These are phyloP conservation scores for Amphimallon solstitiale DNA, from an alignment of 2,888 invertebrate species.

Conservation along the genomic window DNA sequence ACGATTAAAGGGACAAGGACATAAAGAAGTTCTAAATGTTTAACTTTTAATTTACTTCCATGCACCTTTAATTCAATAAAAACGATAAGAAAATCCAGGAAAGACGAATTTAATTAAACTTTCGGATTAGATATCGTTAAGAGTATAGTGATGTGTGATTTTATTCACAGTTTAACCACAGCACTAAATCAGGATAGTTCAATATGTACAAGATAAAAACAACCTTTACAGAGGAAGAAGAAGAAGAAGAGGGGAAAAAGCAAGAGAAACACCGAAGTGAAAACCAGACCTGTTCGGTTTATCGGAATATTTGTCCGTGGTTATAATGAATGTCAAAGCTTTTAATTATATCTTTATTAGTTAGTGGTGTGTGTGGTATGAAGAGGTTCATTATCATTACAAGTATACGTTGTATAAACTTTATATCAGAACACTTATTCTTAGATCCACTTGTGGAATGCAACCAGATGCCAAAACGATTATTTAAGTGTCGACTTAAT, in stretches of 20 bases:
- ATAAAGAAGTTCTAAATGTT: conserved; percentile 10
- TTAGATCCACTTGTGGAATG: conserved; percentile 2
- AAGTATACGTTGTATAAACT: background rate
- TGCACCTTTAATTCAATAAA: conserved; percentile 52
- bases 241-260: background rate
- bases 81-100: conserved; percentile 43
- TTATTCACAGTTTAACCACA: conserved; percentile 27
- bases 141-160: conserved; percentile 18
- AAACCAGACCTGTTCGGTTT: background rate
- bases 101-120: conserved; percentile 36
- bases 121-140: conserved; percentile 19
- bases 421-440: background rate
- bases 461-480: conserved; percentile 4
- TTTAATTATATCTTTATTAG: conserved; percentile 33
- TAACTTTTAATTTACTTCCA: conserved; percentile 51
- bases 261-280: background rate
- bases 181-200: conserved; percentile 7
- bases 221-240: background rate
- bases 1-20: conserved; percentile 8
- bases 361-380: background rate
- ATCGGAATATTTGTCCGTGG: conserved; percentile 2
- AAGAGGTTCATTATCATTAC: conserved; percentile 13
- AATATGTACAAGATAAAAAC: background rate
- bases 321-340: conserved; percentile 19
- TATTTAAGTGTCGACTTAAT: background rate